A percentile compares a stretch with the other conserved stretches of the same genome.
Conservation (phyloP, 2,888 invertebrate genomes). For the Pseudococcus longispinus region DNA sequence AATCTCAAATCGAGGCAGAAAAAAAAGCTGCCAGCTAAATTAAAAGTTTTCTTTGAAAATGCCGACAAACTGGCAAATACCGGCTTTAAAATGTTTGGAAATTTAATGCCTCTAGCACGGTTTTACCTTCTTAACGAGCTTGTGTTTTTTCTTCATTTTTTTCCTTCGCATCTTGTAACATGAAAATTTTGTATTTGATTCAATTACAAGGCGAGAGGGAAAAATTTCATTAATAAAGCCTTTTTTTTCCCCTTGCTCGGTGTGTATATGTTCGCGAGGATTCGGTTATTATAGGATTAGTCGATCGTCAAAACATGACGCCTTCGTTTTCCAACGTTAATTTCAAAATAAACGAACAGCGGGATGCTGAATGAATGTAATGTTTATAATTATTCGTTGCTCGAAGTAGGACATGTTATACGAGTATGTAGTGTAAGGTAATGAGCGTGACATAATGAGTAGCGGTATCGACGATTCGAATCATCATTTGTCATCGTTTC, state of each 20-base stretch:
- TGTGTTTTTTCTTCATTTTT: background rate
- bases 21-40: slow-evolving; percentile 10
- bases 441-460: slow-evolving; percentile 11
- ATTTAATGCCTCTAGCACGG: background rate
- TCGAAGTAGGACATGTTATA: background rate
- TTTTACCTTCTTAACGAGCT: background rate
- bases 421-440: background rate
- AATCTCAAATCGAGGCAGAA: background rate
- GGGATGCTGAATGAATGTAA: background rate
- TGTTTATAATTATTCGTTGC: slow-evolving; percentile 15
- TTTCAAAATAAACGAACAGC: background rate
- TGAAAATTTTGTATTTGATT: background rate
- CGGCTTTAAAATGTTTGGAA: background rate
- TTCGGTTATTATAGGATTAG: background rate
- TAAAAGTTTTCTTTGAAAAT: background rate
- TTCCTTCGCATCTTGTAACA: no score
- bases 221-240: background rate
- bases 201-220: background rate
- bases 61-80: background rate
- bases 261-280: no score
- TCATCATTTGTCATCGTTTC: slow-evolving; percentile 23
- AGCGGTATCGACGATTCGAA: background rate
- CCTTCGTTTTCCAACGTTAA: background rate
- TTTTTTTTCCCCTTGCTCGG: background rate
- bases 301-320: background rate